Evolutionary conservation across 2,797 vertebrate species (phyloP), one percentile per base, ranked within the genome.

Genomic region (Fundulus diaphanus): DNA sequence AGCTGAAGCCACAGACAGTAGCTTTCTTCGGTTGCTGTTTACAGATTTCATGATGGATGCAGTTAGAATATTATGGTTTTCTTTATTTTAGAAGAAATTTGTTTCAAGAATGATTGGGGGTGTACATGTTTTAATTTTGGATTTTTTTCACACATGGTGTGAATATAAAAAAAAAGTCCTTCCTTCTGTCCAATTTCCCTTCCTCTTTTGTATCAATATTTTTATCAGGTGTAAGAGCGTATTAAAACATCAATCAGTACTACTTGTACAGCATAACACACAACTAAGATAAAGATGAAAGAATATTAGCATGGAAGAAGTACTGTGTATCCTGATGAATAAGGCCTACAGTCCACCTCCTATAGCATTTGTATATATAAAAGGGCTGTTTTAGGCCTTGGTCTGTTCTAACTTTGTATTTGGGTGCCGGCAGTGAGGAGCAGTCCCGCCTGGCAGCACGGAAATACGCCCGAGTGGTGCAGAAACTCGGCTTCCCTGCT

Each of bases 401-500:
- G 20, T 76, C 18, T 24, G 33, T 29, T 54, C 33, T 31, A n/a
- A n/a, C n/a, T n/a, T 5, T 72, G 9, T 76, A 24, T 81, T 31
- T 46, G 68, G 54, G 24, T 22, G 0, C 1, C 8, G 74, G 59
- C 89, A 98, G 96, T 11, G 98, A 99, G 85, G 98, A 99, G 76
- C 96, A 97, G 83, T 99, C 98, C 0, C 95, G 97, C 22, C 95
- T 99, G 1, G 98, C 98, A 1, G 97, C 97, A 0, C 95, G 98
- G 85, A 99, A 99, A 72, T 99, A 97, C 0, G 98, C 97, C 0
- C 96, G 98, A 0, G 96, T 99, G 86, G 96, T 99, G 22, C 98
- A 99, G 93, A 99, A 99, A 77, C 96, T 99, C 0, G 98, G 98
- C 0, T 99, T 99, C 78, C 96, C 98, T 0, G 98, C 97, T 66